Evolutionary conservation across 2,888 invertebrate genomes (phyloP).

Genomic region (Pheosia gnoma): DNA sequence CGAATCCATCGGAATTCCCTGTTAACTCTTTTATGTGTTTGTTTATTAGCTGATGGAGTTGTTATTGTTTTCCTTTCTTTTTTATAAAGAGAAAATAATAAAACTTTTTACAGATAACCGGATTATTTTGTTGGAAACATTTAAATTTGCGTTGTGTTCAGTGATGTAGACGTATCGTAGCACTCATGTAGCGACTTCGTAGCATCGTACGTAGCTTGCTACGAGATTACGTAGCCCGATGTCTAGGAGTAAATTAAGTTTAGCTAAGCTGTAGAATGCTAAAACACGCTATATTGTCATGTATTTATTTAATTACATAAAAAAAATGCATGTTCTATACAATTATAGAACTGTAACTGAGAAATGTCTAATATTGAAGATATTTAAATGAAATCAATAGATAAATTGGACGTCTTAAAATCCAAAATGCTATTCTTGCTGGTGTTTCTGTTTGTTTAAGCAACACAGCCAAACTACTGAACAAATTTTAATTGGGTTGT

Average conservation of each 20-base stretch:
- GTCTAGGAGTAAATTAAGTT: slow-evolving; percentile 9
- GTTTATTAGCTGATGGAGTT: slow-evolving; percentile 40
- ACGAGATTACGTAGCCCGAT: slow-evolving; percentile 31
- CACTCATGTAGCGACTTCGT: slow-evolving; percentile 25
- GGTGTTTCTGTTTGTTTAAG: too few species aligned
- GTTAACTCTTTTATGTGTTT: slow-evolving; percentile 52
- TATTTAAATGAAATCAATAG: too few species aligned
- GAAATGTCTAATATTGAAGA: too few species aligned
- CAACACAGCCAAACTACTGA: too few species aligned
- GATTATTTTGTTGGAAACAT: slow-evolving; percentile 5
- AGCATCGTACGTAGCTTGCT: slow-evolving; percentile 15
- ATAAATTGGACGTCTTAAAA: too few species aligned
- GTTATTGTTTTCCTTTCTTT: slow-evolving; percentile 31
- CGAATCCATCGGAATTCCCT: slow-evolving; percentile 52
- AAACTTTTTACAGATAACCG: slow-evolving; percentile 17
- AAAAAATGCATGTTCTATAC: background rate
- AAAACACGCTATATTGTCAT: background rate
- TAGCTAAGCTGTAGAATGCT: background rate
- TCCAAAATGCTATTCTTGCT: too few species aligned
- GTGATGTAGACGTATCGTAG: slow-evolving; percentile 27
- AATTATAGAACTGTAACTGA: too few species aligned
- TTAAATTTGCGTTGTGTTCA: background rate
- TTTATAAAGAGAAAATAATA: slow-evolving; percentile 19
- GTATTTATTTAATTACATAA: background rate
- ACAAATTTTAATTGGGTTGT: too few species aligned